Evolutionary conservation across 2,113 vertebrate species (phyloP).

Genomic region (Corythoichthys haematopterus): DNA sequence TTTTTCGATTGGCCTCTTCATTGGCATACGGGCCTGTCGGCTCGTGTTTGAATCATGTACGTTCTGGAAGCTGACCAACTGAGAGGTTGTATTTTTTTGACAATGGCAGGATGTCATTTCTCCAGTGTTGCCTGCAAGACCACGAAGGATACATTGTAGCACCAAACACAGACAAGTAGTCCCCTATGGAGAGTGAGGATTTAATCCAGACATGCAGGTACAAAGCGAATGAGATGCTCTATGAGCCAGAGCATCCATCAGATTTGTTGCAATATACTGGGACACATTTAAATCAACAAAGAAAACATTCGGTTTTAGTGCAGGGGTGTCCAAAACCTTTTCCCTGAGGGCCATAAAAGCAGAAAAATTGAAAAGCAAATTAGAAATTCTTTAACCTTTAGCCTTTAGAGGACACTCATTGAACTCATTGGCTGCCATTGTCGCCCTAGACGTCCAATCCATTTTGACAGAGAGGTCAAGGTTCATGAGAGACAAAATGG

Average conservation of each 20-base stretch:
- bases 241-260: not conserved
- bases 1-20: not conserved
- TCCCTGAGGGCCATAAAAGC: not conserved
- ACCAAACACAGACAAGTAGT: conserved; percentile 28
- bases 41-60: not conserved
- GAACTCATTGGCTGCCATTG: too few relatives aligned
- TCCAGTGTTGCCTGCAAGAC: conserved; percentile 81
- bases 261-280: not conserved
- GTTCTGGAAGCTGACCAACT: not conserved
- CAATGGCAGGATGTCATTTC: conserved; percentile 1
- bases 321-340: not conserved
- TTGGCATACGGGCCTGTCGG: not conserved
- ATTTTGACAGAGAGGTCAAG: too few relatives aligned
- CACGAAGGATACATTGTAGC: conserved; percentile 78
- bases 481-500: too few relatives aligned
- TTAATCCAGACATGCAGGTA: not conserved
- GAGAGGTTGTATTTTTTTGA: not conserved
- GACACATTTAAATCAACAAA: not conserved
- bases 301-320: not conserved
- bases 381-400: too few relatives aligned
- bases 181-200: conserved; percentile 2
- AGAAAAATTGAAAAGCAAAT: not conserved
- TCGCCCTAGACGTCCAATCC: too few relatives aligned
- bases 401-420: too few relatives aligned
- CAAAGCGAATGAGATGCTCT: not conserved